Evolutionary conservation across 2,797 vertebrate species (phyloP).

Genomic region (Siniperca obscura): DNA sequence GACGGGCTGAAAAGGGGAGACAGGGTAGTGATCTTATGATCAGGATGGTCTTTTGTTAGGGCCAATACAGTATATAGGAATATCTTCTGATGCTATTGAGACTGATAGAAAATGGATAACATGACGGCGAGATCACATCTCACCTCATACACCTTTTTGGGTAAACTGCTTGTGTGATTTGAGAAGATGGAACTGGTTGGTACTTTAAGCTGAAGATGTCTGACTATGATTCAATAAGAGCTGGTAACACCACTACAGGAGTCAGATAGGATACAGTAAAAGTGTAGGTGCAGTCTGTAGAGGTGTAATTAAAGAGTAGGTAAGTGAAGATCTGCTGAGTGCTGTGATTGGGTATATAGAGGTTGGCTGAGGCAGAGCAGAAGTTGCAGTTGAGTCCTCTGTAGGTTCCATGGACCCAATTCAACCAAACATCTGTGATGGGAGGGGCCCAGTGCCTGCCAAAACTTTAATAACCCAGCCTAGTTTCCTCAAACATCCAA

Average conservation of each 20-base stretch:
- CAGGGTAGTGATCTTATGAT: neutral
- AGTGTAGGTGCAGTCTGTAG: slow-evolving; percentile 11
- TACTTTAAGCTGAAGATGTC: slow-evolving; percentile 27
- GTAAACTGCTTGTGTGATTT: slow-evolving; percentile 53
- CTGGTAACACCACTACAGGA: slow-evolving; percentile 9
- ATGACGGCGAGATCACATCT: slow-evolving; percentile 32
- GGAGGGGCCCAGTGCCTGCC: slow-evolving; percentile 30
- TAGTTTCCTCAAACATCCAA: slow-evolving; percentile 37
- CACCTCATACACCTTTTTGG: slow-evolving; percentile 39
- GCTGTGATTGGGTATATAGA: slow-evolving; percentile 4
- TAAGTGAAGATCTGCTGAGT: slow-evolving; percentile 35
- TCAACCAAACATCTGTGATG: slow-evolving; percentile 54
- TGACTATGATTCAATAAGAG: slow-evolving; percentile 41
- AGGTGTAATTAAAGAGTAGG: slow-evolving; percentile 28
- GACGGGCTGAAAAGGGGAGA: neutral
- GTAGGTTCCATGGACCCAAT: slow-evolving; percentile 43
- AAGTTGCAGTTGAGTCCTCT: slow-evolving; percentile 27
- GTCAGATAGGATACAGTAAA: slow-evolving; percentile 23
- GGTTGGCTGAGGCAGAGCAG: slow-evolving; percentile 11
- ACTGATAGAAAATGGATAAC: slow-evolving; percentile 42
- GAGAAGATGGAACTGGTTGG: slow-evolving; percentile 40
- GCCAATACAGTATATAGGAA: slow-evolving; percentile 11
- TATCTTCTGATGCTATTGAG: slow-evolving; percentile 26
- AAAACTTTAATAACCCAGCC: slow-evolving; percentile 28
- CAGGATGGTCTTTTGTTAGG: slow-evolving; percentile 1